Evolutionary conservation across 2,888 invertebrate species (phyloP).

Genomic region (Spisula solida): DNA sequence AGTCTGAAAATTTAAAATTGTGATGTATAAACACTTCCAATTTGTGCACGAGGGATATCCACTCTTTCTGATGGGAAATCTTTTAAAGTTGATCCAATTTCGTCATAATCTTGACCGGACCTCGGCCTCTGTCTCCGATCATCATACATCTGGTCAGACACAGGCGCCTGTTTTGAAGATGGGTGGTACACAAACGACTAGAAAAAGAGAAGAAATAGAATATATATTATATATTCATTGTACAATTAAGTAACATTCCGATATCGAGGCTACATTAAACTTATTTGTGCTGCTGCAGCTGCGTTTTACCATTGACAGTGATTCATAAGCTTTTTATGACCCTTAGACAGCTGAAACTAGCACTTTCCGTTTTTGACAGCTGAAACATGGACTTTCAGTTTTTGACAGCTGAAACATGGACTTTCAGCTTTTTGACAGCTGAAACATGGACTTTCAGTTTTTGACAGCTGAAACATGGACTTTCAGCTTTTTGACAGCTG

Average conservation of each 20-base stretch:
- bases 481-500: too few relatives aligned
- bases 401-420: too few relatives aligned
- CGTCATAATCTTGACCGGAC: not conserved
- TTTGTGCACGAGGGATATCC: not conserved
- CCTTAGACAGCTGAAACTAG: too few relatives aligned
- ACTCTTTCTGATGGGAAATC: not conserved
- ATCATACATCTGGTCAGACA: not conserved
- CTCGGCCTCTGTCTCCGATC: not conserved
- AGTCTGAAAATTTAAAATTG: not conserved
- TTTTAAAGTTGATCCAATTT: not conserved
- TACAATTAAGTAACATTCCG: too few relatives aligned
- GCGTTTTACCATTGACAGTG: not conserved
- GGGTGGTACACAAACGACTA: slow-evolving; percentile 1
- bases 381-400: too few relatives aligned
- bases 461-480: too few relatives aligned
- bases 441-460: too few relatives aligned
- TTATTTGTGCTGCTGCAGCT: too few relatives aligned
- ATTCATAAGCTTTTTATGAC: not conserved
- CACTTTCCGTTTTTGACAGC: too few relatives aligned
- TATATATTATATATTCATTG: too few relatives aligned
- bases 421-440: too few relatives aligned
- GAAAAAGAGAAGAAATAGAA: not conserved
- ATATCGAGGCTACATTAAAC: too few relatives aligned
- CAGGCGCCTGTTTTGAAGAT: not conserved
- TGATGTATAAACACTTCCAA: not conserved